Evolutionary conservation across 1,140 invertebrate species (phyloP).

Genomic region (Patella vulgata): DNA sequence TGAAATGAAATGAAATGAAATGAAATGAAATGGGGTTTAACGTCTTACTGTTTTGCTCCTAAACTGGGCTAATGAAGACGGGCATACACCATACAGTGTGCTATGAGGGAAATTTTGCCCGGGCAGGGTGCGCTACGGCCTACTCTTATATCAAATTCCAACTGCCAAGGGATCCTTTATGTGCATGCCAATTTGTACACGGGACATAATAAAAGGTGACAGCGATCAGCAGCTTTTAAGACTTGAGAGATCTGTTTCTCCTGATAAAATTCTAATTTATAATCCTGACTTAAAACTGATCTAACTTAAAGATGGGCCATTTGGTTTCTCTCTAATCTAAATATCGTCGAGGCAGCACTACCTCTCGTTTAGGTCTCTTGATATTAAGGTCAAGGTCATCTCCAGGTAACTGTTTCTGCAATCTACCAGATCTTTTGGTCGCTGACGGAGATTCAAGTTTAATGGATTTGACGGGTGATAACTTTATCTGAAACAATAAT

Average conservation of each 20-base stretch:
- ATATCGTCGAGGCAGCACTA: conserved; percentile 58
- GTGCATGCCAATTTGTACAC: too few species aligned
- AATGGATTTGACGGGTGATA: neutral
- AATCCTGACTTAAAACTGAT: too few species aligned
- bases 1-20: too few species aligned
- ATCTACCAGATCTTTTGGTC: conserved; percentile 29
- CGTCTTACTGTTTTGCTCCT: too few species aligned
- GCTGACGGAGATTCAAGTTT: conserved; percentile 13
- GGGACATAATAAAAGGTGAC: too few species aligned
- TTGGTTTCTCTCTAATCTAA: conserved; percentile 48
- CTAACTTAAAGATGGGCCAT: too few species aligned
- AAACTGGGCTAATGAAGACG: too few species aligned
- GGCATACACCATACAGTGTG: too few species aligned
- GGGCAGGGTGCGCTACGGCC: conserved; percentile 18
- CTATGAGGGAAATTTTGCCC: conserved; percentile 4
- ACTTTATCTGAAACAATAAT: too few species aligned
- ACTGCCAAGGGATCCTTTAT: too few species aligned
- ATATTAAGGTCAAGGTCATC: conserved; percentile 1
- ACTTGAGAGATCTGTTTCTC: neutral
- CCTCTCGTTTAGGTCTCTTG: conserved; percentile 55
- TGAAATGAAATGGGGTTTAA: too few species aligned
- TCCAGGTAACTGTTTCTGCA: conserved; percentile 16
- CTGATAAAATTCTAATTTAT: too few species aligned
- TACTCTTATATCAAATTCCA: neutral
- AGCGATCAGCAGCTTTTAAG: neutral